phyloP scores from a whole-genome alignment of 2,113 vertebrate genomes.

The Zingel zingel region DNA sequence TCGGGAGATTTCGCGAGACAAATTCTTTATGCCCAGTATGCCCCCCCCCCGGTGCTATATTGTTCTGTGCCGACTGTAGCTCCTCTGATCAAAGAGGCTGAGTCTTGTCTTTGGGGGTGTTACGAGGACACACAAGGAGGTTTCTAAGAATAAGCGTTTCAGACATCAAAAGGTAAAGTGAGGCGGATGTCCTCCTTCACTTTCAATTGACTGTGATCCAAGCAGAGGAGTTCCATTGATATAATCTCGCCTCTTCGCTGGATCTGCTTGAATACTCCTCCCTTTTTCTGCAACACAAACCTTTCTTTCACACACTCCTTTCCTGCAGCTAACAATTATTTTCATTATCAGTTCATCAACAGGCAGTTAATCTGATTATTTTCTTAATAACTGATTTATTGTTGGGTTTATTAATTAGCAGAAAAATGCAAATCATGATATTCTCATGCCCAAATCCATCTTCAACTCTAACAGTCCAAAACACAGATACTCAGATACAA shows the following conservation, averaged over 20 bases:
- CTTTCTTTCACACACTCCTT: background rate
- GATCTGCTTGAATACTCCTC: conserved; percentile 29
- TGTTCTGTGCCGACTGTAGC: conserved; percentile 27
- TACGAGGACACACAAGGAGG: conserved; percentile 38
- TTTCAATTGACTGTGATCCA: conserved; percentile 61
- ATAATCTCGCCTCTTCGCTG: conserved; percentile 32
- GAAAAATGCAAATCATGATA: background rate
- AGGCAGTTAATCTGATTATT: background rate
- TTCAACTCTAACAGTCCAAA: background rate
- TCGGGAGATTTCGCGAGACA: conserved; percentile 30
- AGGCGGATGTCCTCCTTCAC: conserved; percentile 53
- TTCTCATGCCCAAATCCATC: too few species aligned
- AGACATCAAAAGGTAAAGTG: conserved; percentile 61
- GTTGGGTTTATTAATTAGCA: background rate
- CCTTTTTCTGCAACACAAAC: conserved; percentile 7
- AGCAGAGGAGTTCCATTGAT: conserved; percentile 58
- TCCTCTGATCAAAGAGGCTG: conserved; percentile 59
- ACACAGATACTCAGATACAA: too few species aligned
- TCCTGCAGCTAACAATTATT: background rate
- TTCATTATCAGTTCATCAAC: background rate
- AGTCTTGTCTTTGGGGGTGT: conserved; percentile 42
- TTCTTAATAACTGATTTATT: background rate
- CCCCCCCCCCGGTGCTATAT: conserved; percentile 1
- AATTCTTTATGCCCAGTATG: background rate
- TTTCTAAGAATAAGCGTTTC: conserved; percentile 40